Evolutionary conservation across 2,888 invertebrate species (phyloP).

Genomic region (Lepidochitona cinerea): DNA sequence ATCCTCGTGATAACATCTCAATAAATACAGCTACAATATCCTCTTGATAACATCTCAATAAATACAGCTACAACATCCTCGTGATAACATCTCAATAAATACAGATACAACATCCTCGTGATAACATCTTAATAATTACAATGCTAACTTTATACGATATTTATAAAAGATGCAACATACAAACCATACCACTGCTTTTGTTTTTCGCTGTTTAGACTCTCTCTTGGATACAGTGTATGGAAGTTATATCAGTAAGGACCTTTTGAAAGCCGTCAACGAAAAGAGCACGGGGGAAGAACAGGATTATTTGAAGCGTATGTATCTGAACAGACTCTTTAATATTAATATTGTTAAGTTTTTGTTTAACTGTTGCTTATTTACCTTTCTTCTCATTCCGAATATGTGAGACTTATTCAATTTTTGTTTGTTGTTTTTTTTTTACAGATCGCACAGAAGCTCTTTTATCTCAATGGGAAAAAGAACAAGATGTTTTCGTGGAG

Average conservation of each 20-base stretch:
- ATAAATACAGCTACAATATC: too few species aligned
- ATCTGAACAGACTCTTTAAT: neutral
- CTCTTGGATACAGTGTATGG: neutral
- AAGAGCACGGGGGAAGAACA: neutral
- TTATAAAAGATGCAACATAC: too few species aligned
- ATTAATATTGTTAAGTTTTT: neutral
- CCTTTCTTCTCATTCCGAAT: too few species aligned
- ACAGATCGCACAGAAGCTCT: neutral
- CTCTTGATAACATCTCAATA: too few species aligned
- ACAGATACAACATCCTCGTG: too few species aligned
- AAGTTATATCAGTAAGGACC: neutral
- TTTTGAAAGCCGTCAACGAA: neutral
- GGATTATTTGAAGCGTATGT: slow-evolving; percentile 1
- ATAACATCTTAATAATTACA: too few species aligned
- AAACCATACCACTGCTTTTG: too few species aligned
- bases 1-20: too few species aligned
- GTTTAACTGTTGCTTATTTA: neutral
- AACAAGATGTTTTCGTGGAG: slow-evolving; percentile 1
- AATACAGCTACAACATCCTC: too few species aligned
- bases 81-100: too few species aligned
- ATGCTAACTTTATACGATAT: too few species aligned
- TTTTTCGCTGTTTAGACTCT: too few species aligned
- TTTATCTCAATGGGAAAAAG: neutral
- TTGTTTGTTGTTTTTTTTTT: neutral
- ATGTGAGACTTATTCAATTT: neutral